These are phyloP conservation scores for Tenthredo scrophulariae DNA, from an alignment of 2,888 invertebrate species.

Conservation along the genomic window DNA sequence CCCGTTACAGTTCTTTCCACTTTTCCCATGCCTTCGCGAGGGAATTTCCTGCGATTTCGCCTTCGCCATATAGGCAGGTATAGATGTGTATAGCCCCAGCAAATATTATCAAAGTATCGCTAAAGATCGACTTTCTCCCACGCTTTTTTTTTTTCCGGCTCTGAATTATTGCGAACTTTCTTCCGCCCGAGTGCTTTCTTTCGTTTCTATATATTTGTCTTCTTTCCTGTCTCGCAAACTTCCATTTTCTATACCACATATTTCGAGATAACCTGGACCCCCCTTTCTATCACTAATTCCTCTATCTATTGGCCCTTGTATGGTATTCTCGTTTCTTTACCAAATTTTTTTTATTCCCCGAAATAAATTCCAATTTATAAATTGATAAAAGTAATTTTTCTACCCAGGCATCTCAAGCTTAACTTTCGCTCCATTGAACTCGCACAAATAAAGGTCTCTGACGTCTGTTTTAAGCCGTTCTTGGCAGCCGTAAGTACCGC, in stretches of 20 bases:
- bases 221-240: neutral
- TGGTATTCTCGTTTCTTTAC: neutral
- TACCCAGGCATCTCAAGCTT: neutral
- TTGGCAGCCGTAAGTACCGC: conserved; percentile 43
- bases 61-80: neutral
- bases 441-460: conserved; percentile 6
- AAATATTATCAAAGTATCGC: conserved; percentile 48
- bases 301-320: neutral
- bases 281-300: neutral
- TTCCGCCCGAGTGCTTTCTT: neutral
- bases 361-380: neutral
- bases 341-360: neutral
- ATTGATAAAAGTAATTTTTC: conserved; percentile 8
- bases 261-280: neutral
- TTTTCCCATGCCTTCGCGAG: neutral
- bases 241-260: conserved; percentile 1
- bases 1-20: conserved; percentile 29
- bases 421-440: conserved; percentile 33
- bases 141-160: too few species aligned
- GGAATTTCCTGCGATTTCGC: neutral
- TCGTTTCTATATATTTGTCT: neutral
- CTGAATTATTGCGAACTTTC: conserved; percentile 4
- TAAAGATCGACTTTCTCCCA: conserved; percentile 28
- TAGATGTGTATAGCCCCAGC: neutral
- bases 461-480: conserved; percentile 7